Percentiles rank a stretch among this genome's conserved stretches.
Evolutionary conservation across 2,113 vertebrate genomes (phyloP).

Genomic region (Bothrops jararaca): DNA sequence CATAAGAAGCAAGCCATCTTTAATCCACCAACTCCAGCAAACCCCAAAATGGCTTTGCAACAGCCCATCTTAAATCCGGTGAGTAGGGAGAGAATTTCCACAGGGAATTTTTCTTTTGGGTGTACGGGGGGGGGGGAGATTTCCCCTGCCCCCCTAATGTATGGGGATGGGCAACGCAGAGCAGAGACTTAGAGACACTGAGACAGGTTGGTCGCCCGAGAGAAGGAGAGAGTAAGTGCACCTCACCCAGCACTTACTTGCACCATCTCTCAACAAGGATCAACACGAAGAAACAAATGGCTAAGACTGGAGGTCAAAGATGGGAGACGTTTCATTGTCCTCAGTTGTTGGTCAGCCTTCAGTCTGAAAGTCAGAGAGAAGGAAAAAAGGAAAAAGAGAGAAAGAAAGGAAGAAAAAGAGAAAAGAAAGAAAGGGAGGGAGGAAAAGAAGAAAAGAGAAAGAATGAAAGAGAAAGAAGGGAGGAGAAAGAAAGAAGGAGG

Average conservation of each 20-base stretch:
- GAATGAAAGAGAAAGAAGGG: too few species aligned
- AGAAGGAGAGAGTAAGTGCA: background rate
- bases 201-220: background rate
- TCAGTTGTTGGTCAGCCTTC: background rate
- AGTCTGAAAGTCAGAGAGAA: background rate
- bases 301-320: background rate
- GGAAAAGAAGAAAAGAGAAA: too few species aligned
- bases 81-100: background rate
- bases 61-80: slow-evolving; percentile 22
- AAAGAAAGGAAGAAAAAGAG: too few species aligned
- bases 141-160: too few species aligned
- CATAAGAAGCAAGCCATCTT: background rate
- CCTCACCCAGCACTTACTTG: background rate
- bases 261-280: background rate
- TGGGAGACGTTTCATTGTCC: background rate
- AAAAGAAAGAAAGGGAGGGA: too few species aligned
- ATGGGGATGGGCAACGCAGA: background rate
- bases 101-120: too few species aligned
- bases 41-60: background rate
- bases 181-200: background rate
- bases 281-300: background rate
- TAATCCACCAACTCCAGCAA: background rate
- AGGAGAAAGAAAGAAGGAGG: too few species aligned
- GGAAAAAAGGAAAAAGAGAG: too few species aligned
- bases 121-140: background rate